phyloP scores from a whole-genome alignment of 2,113 vertebrate genomes.

The Lucifuga dentata region DNA sequence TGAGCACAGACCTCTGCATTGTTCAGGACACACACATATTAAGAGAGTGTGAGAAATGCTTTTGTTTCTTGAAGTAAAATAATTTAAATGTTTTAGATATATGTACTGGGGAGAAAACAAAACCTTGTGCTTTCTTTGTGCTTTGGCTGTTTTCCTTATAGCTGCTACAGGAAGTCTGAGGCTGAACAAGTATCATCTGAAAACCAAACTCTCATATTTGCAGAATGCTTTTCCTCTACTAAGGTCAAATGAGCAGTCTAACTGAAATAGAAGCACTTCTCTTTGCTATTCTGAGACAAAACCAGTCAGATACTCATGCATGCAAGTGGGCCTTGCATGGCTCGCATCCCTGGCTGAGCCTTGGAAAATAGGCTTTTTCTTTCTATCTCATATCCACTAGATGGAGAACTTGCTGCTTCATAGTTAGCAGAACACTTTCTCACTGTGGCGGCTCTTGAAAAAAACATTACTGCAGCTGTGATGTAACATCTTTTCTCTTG shows the following conservation, averaged over 20 bases:
- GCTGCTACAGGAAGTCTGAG: too few species aligned
- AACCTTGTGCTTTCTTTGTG: not conserved
- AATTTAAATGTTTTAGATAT: too few species aligned
- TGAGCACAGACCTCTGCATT: slow-evolving; percentile 24
- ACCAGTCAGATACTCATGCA: not conserved
- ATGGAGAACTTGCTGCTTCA: slow-evolving; percentile 66
- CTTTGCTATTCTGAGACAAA: not conserved
- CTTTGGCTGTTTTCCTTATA: not conserved
- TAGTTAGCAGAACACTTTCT: not conserved
- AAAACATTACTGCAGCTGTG: not conserved
- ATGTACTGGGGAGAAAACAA: not conserved
- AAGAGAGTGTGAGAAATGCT: slow-evolving; percentile 1
- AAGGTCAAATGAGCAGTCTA: not conserved
- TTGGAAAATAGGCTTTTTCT: not conserved
- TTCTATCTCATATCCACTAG: slow-evolving; percentile 58
- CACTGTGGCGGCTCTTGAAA: not conserved
- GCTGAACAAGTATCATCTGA: not conserved
- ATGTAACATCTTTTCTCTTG: not conserved
- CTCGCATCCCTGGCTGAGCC: not conserved
- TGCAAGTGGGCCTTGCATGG: slow-evolving; percentile 5
- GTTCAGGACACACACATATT: not conserved
- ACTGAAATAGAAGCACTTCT: slow-evolving; percentile 1
- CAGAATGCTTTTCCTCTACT: not conserved
- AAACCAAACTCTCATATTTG: not conserved
- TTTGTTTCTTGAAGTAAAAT: too few species aligned